phyloP scores from a whole-genome alignment of 2,888 invertebrate species.

The Sarcophaga subvicina region DNA sequence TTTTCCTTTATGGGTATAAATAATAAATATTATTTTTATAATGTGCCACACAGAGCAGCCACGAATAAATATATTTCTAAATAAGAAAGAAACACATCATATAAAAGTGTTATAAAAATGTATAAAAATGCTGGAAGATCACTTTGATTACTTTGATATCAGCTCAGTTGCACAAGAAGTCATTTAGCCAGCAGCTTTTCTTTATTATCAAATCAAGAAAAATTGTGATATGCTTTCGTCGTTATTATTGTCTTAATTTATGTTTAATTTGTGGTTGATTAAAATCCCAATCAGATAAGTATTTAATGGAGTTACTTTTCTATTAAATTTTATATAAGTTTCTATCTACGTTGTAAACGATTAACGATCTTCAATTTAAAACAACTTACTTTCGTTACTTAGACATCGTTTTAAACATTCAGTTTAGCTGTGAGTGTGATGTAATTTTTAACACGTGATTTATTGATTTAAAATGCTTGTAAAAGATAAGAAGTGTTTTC shows the following conservation, averaged over 20 bases:
- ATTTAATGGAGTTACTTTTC: slow-evolving; percentile 17
- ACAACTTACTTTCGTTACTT: too few species aligned
- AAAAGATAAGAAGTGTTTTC: not conserved
- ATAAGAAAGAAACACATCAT: slow-evolving; percentile 8
- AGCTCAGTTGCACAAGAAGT: slow-evolving; percentile 18
- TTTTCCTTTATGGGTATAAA: not conserved
- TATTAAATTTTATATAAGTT: not conserved
- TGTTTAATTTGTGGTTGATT: slow-evolving; percentile 23
- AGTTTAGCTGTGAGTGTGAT: not conserved
- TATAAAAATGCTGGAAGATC: slow-evolving; percentile 10
- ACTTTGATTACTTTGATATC: slow-evolving; percentile 3
- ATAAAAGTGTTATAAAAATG: slow-evolving; percentile 54
- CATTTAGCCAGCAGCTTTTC: slow-evolving; percentile 35
- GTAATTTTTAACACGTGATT: not conserved
- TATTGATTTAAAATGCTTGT: not conserved
- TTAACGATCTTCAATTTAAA: too few species aligned
- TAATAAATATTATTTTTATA: too few species aligned
- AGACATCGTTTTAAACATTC: not conserved
- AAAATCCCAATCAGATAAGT: not conserved
- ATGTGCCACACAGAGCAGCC: too few species aligned
- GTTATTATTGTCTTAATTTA: not conserved
- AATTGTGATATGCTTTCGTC: not conserved
- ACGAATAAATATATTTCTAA: not conserved
- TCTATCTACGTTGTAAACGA: too few species aligned
- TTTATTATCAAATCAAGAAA: slow-evolving; percentile 48